Evolutionary conservation across 2,797 vertebrate genomes (phyloP).

Genomic region (Tenualosa thibaudeaui): DNA sequence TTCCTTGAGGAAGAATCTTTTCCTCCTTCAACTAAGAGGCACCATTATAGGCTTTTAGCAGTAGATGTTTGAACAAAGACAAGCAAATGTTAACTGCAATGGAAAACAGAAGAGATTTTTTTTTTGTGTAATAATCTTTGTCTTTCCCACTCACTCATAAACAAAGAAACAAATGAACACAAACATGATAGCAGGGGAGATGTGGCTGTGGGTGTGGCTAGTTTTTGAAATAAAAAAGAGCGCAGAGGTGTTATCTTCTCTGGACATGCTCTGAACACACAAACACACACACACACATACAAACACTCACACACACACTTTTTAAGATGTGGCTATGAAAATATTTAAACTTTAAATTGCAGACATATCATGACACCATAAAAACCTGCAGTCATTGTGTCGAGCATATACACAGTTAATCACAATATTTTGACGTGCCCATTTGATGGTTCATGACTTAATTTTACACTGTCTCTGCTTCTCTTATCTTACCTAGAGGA

Average conservation of each 20-base stretch:
- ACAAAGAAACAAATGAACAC: not conserved
- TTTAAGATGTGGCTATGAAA: no score
- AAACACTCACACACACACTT: not conserved
- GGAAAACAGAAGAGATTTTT: not conserved
- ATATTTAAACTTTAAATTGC: not conserved
- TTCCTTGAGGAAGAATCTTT: not conserved
- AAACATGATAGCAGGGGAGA: no score
- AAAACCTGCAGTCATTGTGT: conserved; percentile 15
- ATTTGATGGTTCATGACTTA: not conserved
- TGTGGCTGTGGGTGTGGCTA: no score
- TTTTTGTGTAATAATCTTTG: not conserved
- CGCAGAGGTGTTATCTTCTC: no score
- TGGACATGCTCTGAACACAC: not conserved
- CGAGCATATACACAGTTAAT: not conserved
- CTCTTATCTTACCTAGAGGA: not conserved
- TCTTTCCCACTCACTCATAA: not conserved
- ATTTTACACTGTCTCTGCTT: not conserved
- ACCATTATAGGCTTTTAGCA: not conserved
- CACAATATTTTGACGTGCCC: not conserved
- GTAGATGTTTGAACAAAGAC: not conserved
- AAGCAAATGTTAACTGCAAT: not conserved
- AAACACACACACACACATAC: not conserved
- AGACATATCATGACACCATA: conserved; percentile 55
- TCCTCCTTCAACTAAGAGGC: not conserved
- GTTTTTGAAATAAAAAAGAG: no score